phyloP scores from a whole-genome alignment of 2,888 invertebrate genomes.

The Neria commutata region DNA sequence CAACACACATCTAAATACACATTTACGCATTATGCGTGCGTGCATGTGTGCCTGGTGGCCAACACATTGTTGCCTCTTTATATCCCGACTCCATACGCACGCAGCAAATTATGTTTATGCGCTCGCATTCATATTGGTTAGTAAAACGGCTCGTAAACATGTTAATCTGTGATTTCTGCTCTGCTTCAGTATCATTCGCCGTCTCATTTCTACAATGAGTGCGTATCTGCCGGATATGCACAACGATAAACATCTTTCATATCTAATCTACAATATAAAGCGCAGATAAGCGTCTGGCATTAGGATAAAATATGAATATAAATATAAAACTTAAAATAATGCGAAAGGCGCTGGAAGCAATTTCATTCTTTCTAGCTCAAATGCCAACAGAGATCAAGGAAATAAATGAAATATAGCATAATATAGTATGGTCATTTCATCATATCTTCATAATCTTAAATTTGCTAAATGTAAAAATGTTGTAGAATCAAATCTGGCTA shows the following conservation, averaged over 20 bases:
- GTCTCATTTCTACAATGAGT: background rate
- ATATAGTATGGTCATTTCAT: too few species aligned
- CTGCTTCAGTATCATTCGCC: background rate
- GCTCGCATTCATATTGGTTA: conserved; percentile 2
- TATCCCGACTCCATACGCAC: background rate
- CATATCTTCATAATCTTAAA: too few species aligned
- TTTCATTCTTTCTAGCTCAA: too few species aligned
- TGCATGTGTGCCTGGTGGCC: too few species aligned
- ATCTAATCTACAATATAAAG: background rate
- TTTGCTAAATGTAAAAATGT: too few species aligned
- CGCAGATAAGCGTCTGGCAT: background rate
- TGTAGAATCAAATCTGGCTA: too few species aligned
- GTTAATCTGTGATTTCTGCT: conserved; percentile 21
- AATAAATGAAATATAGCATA: too few species aligned
- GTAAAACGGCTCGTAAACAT: conserved; percentile 28
- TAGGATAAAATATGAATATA: background rate
- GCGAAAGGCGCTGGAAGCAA: too few species aligned
- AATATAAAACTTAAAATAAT: background rate
- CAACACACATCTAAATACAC: too few species aligned
- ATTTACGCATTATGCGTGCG: too few species aligned
- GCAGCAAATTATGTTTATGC: conserved; percentile 22
- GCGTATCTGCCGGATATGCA: background rate
- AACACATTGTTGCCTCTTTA: background rate
- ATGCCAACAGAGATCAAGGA: too few species aligned
- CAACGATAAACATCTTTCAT: conserved; percentile 1